Base-by-base conservation (phyloP, 2,797 vertebrate genomes). In the Takifugu ocellatus region DNA sequence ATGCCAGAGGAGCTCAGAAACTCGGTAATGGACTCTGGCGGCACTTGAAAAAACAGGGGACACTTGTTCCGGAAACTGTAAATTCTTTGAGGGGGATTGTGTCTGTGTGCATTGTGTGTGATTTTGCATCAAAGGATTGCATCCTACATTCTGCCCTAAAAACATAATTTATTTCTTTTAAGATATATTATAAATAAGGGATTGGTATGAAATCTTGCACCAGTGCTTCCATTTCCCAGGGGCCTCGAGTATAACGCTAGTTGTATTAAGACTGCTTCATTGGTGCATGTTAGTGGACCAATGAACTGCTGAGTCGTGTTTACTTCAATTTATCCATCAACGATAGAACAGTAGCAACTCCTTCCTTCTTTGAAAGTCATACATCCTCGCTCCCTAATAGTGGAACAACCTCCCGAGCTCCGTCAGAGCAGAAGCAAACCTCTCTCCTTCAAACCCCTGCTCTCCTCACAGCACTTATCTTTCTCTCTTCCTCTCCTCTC, bases 151-250 rank as follows among this genome's bases (percentile, higher is more conserved):
- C 62, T 68, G 73, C 75, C 77, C 80, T 82, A 85, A 82, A 84
- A 83, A 78, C 66, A 66, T 5, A 45, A 26, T 33, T 51, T 7
- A 45, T 63, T 53, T 27, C 76, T 56, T 51, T 45, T 65, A 49
- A 54, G 54, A 70, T 51, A 60, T 49, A 57, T 65, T 47, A 82
- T 87, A 67, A 87, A 89, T 87, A 76, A 89, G 87, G 63, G 74
- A 88, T 79, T 4, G 12, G 56, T 44, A 77, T 83, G 72, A 70
- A 64, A 59, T 74, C 72, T 25, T 56, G 57, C 68, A 63, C 68
- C 54, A 72, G 63, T 73, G 62, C 68, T 73, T 69, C 55, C 47
- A 53, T 74, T 49, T 73, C 74, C 56, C 52, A 26, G 24, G 59
- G 51, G 59, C 53, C 66, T 73, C 26, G 29, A 63, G 57, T 68